Conservation (phyloP, 2,113 vertebrate genomes). For the Poeciliopsis prolifica region DNA sequence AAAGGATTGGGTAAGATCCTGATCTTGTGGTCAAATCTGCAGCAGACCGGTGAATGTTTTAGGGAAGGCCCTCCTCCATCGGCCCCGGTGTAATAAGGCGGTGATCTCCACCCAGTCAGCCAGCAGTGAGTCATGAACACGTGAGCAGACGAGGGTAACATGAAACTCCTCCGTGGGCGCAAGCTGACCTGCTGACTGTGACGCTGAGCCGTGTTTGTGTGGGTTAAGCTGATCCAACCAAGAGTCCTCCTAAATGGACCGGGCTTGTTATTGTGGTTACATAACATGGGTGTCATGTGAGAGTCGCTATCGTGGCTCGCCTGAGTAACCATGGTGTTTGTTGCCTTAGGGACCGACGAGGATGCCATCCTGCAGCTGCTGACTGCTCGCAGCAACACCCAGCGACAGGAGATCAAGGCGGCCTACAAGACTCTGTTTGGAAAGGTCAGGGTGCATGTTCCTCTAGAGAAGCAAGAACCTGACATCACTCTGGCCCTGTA, state of each 20-base stretch:
- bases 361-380: conserved; percentile 87
- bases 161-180: conserved; percentile 22
- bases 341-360: conserved; percentile 90
- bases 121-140: conserved; percentile 41
- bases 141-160: conserved; percentile 23
- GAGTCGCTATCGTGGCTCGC: neutral
- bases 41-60: conserved; percentile 8
- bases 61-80: conserved; percentile 5
- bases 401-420: conserved; percentile 88
- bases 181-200: conserved; percentile 18
- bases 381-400: conserved; percentile 85
- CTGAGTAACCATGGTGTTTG: conserved; percentile 42
- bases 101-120: conserved; percentile 32
- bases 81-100: conserved; percentile 5
- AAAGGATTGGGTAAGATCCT: conserved; percentile 90
- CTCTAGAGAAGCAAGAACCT: neutral
- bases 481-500: too few relatives aligned
- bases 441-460: conserved; percentile 79
- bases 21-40: conserved; percentile 7
- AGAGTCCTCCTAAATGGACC: neutral
- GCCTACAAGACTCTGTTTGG: conserved; percentile 92
- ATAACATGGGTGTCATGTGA: neutral
- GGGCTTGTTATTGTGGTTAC: conserved; percentile 4
- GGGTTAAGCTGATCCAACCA: conserved; percentile 14
- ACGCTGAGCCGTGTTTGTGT: conserved; percentile 35